These are phyloP conservation scores for Therioaphis trifolii DNA, from an alignment of 2,888 invertebrate species.

Conservation along the genomic window DNA sequence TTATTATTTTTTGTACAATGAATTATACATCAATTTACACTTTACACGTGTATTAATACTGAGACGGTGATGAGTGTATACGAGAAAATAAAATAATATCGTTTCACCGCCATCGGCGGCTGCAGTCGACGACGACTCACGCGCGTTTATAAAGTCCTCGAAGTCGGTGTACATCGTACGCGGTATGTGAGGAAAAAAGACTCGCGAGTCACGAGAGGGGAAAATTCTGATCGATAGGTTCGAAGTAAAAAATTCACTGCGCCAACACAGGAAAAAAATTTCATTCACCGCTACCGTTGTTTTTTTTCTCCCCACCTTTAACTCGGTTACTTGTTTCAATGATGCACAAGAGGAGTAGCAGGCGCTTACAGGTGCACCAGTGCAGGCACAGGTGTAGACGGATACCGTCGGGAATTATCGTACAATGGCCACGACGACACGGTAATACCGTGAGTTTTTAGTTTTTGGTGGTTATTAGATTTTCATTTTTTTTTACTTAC, in stretches of 20 bases:
- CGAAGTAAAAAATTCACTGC: slow-evolving; percentile 53
- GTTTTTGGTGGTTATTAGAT: slow-evolving; percentile 46
- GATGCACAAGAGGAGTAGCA: neutral
- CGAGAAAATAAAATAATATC: slow-evolving; percentile 8
- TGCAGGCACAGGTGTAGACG: slow-evolving; percentile 57
- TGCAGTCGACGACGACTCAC: slow-evolving; percentile 23
- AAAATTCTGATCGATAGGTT: slow-evolving; percentile 41
- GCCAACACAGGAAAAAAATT: slow-evolving; percentile 54
- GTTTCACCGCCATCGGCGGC: neutral
- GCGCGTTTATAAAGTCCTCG: slow-evolving; percentile 32
- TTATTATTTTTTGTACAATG: too few species aligned
- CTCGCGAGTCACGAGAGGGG: slow-evolving; percentile 51
- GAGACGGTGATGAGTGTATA: neutral
- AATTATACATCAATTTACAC: too few species aligned
- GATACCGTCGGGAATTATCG: slow-evolving; percentile 51
- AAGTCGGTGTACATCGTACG: neutral
- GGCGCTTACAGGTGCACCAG: slow-evolving; percentile 59
- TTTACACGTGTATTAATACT: too few species aligned
- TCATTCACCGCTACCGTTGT: slow-evolving; percentile 56
- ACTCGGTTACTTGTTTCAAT: neutral
- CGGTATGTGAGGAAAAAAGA: slow-evolving; percentile 16
- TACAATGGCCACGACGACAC: slow-evolving; percentile 39
- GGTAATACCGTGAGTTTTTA: slow-evolving; percentile 49
- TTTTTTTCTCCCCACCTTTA: slow-evolving; percentile 18
- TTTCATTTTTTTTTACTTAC: slow-evolving; percentile 42